A percentile compares a stretch with the other conserved stretches of the same genome.
phyloP scores from a whole-genome alignment of 2,888 invertebrate genomes.

The Blastobasis lacticolella region DNA sequence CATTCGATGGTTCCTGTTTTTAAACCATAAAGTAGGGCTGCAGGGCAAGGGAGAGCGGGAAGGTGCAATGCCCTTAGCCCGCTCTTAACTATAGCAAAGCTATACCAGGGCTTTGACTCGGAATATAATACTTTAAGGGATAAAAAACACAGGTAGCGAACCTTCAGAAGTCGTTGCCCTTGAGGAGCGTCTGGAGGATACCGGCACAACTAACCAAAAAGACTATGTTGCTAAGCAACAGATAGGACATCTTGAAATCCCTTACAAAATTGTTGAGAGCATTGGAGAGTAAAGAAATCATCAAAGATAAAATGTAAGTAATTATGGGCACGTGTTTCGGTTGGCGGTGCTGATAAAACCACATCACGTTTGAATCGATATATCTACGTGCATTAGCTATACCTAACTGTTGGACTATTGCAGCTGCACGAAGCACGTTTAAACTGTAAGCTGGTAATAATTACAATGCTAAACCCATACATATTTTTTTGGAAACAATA shows the following conservation, averaged over 20 bases:
- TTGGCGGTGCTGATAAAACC: no score
- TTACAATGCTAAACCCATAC: no score
- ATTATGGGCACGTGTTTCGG: not conserved
- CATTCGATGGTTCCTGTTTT: conserved; percentile 48
- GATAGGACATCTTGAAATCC: conserved; percentile 10
- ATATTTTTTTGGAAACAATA: no score
- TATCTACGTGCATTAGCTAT: no score
- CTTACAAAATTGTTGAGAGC: not conserved
- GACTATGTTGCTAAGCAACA: no score
- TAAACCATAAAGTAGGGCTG: conserved; percentile 68
- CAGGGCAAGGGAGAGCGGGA: conserved; percentile 69
- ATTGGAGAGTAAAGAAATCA: not conserved
- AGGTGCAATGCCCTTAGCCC: conserved; percentile 68
- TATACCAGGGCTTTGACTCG: conserved; percentile 63
- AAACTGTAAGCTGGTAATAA: no score
- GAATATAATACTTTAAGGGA: conserved; percentile 41
- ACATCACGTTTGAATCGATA: no score
- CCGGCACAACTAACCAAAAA: conserved; percentile 12
- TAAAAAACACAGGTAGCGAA: conserved; percentile 69
- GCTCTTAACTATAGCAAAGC: conserved; percentile 55
- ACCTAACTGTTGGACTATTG: no score
- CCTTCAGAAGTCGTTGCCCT: conserved; percentile 64
- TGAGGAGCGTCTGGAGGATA: conserved; percentile 63
- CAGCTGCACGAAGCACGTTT: no score
- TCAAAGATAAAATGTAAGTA: not conserved